These are phyloP conservation scores for Eptesicus fuscus DNA, from an alignment of 2,113 vertebrate genomes.

Conservation along the genomic window DNA sequence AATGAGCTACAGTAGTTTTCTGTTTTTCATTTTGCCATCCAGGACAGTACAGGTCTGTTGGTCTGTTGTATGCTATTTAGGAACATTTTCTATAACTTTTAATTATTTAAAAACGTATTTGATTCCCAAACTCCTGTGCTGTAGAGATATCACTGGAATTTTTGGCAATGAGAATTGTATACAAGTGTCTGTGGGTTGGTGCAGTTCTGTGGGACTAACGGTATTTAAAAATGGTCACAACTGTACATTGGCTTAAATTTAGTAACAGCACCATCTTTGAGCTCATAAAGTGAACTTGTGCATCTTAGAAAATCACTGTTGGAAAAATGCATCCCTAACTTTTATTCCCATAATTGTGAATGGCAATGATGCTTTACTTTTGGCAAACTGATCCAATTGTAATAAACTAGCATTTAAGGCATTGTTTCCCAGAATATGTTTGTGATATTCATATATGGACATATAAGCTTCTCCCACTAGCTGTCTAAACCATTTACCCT, in stretches of 20 bases:
- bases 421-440: neutral
- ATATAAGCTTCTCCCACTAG: neutral
- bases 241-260: neutral
- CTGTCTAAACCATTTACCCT: neutral
- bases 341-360: neutral
- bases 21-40: neutral
- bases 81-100: neutral
- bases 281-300: neutral
- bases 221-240: neutral
- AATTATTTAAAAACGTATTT: conserved; percentile 1
- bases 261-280: neutral
- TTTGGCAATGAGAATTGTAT: neutral
- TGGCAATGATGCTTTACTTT: neutral
- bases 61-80: neutral
- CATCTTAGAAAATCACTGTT: neutral
- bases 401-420: neutral
- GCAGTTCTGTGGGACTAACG: neutral
- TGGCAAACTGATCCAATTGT: neutral
- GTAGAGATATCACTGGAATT: neutral
- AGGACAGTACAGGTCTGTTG: neutral
- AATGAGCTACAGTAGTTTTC: neutral
- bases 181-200: neutral
- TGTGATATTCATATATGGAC: neutral
- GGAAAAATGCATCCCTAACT: neutral
- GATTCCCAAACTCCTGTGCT: neutral